phyloP scores from a whole-genome alignment of 2,113 vertebrate species.

The Cololabis saira region DNA sequence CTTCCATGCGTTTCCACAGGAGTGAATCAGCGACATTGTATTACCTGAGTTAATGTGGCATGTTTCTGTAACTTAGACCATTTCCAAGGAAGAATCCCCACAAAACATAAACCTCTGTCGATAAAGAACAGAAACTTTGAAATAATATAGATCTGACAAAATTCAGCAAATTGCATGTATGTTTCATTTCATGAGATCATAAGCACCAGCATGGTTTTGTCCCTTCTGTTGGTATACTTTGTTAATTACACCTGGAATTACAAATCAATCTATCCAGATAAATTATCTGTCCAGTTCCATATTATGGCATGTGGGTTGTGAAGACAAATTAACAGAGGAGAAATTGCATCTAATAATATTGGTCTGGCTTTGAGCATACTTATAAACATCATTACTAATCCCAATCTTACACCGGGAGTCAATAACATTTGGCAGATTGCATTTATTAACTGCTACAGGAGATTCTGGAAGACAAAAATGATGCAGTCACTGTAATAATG shows the following conservation, averaged over 20 bases:
- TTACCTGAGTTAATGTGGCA: constrained; percentile 8
- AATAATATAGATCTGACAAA: constrained; percentile 13
- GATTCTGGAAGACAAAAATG: constrained; percentile 11
- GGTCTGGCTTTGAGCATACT: constrained; percentile 29
- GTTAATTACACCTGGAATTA: constrained; percentile 67
- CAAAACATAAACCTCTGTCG: background rate
- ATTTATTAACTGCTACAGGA: constrained; percentile 10
- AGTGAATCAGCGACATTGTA: constrained; percentile 4
- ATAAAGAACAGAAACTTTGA: background rate
- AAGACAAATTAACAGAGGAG: constrained; percentile 59
- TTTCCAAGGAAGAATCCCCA: background rate
- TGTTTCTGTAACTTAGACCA: background rate
- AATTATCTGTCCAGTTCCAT: constrained; percentile 62
- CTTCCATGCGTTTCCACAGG: constrained; percentile 14
- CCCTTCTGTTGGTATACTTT: constrained; percentile 65
- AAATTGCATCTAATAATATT: constrained; percentile 52
- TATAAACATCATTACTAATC: constrained; percentile 43
- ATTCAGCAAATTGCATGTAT: constrained; percentile 32
- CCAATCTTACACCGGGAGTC: constrained; percentile 20
- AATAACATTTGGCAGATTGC: constrained; percentile 20
- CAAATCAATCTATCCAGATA: constrained; percentile 67
- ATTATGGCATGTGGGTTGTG: constrained; percentile 42
- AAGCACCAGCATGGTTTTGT: constrained; percentile 28
- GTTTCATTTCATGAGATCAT: constrained; percentile 39
- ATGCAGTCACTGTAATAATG: constrained; percentile 7